These are phyloP conservation scores for Pocillopora damicornis DNA, from an alignment of 64 coral and sea anemone genomes.

Conservation along the genomic window DNA sequence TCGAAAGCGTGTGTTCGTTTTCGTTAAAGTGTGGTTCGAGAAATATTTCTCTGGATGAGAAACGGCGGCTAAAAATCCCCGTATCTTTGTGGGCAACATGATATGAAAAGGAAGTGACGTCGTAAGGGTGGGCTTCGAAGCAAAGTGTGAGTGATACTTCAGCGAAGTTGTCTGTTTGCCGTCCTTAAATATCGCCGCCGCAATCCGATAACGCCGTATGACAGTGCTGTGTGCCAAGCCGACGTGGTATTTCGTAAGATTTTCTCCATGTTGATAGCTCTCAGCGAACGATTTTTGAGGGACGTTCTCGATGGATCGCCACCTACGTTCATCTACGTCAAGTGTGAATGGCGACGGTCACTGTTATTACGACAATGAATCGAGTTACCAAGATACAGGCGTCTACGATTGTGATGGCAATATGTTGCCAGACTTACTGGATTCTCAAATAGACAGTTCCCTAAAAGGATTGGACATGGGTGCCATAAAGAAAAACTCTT, in stretches of 20 bases:
- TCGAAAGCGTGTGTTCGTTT: neutral
- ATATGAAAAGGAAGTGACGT: conserved; percentile 46
- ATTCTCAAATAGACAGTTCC: conserved; percentile 23
- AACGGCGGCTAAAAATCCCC: neutral
- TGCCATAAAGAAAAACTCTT: conserved; percentile 43
- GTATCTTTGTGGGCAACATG: neutral
- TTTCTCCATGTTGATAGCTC: conserved; percentile 46
- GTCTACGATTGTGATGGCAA: conserved; percentile 16
- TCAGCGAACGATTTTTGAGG: neutral
- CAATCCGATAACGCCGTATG: conserved; percentile 38
- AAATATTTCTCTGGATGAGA: neutral
- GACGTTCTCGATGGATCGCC: neutral
- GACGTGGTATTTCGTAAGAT: neutral
- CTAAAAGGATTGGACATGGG: conserved; percentile 56
- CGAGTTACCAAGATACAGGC: conserved; percentile 40
- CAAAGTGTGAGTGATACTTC: conserved; percentile 18
- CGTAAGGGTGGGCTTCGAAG: neutral
- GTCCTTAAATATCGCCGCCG: conserved; percentile 21
- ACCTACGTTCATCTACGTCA: neutral
- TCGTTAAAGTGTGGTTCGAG: neutral
- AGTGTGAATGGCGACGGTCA: conserved; percentile 16
- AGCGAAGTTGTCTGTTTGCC: conserved; percentile 25
- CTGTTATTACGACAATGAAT: neutral
- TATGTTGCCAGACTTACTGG: conserved; percentile 41
- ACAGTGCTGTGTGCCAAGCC: conserved; percentile 18